Evolutionary conservation across 2,113 vertebrate genomes (phyloP), one percentile per base, ranked within the genome.

Genomic region (Poeciliopsis occidentalis): DNA sequence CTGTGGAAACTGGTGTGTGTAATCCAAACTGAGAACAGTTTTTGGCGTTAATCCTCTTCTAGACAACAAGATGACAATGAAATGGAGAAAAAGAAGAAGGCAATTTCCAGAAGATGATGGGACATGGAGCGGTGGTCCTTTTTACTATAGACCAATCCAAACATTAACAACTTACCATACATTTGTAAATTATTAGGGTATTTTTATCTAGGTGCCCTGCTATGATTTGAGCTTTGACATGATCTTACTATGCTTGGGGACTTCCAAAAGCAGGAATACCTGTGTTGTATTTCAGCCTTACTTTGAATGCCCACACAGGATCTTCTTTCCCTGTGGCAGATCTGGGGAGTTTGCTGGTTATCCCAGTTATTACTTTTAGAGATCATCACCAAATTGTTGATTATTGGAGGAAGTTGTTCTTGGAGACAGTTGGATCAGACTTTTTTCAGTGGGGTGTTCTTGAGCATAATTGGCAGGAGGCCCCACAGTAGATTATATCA

Each of bases 131-230:
- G 87, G 85, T 81, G 79, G 86, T 85, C 81, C 82, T 91, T 79
- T 87, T 90, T 90, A 92, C 91, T 91, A 92, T 84, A 86, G 89
- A 88, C 87, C 86, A 79, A 91, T 75, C 60, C 84, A 30, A 76
- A 78, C 13, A 67, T 86, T 89, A 88, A 85, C 91, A 92, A 93
- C 92, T 93, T 93, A 91, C 91, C 85, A 89, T 89, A 87, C 80
- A 88, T 86, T 76, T 57, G 83, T 95, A 88, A 94, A 95, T 94
- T 92, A 94, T 95, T 92, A 91, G 94, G 92, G 91, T 72, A 77
- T 83, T 80, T 92, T 90, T 89, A 84, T 87, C 91, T 84, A 86
- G 83, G 87, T 91, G 93, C 91, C 92, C 87, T 51, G 75, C 77
- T 81, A 91, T 92, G 91, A 85, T 85, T 88, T 81, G 85, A 75